Percentiles rank a stretch among this genome's conserved stretches.
Conservation (phyloP, 92 coral and sea anemone genomes). For the Isaurus tuberculatus region DNA sequence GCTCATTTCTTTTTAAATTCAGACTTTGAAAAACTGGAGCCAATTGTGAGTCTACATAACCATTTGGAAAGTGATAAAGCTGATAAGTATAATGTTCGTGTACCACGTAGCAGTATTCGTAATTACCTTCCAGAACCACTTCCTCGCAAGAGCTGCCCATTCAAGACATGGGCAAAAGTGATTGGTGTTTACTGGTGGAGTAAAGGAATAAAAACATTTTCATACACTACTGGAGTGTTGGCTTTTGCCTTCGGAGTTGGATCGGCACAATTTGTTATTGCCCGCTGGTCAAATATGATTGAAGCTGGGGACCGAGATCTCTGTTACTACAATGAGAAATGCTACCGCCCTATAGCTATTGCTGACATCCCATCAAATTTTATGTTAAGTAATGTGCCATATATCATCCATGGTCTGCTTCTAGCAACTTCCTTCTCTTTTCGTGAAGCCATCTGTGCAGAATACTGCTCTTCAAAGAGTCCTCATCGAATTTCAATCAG, state of each 20-base stretch:
- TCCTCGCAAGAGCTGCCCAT: slow-evolving; percentile 63
- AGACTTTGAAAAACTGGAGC: slow-evolving; percentile 76
- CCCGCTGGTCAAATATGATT: slow-evolving; percentile 93
- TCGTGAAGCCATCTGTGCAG: slow-evolving; percentile 81
- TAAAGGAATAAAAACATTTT: slow-evolving; percentile 80
- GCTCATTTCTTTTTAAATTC: slow-evolving; percentile 91
- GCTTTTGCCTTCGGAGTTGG: slow-evolving; percentile 94
- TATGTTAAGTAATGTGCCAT: slow-evolving; percentile 90
- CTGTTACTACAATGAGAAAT: slow-evolving; percentile 94
- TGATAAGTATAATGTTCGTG: slow-evolving; percentile 6
- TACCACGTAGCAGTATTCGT: slow-evolving; percentile 57
- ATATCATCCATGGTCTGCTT: slow-evolving; percentile 80
- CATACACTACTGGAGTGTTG: slow-evolving; percentile 86
- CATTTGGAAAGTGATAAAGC: background rate
- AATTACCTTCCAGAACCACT: slow-evolving; percentile 66
- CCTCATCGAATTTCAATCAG: slow-evolving; percentile 11
- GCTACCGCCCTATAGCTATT: slow-evolving; percentile 88
- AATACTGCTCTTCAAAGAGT: slow-evolving; percentile 30
- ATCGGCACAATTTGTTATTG: slow-evolving; percentile 92
- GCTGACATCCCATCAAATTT: slow-evolving; percentile 91
- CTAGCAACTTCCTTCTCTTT: slow-evolving; percentile 82
- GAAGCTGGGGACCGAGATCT: slow-evolving; percentile 89
- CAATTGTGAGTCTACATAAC: slow-evolving; percentile 45
- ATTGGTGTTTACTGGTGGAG: slow-evolving; percentile 78
- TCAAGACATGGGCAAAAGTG: slow-evolving; percentile 76